Evolutionary conservation across 2,888 invertebrate species (phyloP), one percentile per base, ranked within the genome.

Genomic region (Trisateles emortualis): DNA sequence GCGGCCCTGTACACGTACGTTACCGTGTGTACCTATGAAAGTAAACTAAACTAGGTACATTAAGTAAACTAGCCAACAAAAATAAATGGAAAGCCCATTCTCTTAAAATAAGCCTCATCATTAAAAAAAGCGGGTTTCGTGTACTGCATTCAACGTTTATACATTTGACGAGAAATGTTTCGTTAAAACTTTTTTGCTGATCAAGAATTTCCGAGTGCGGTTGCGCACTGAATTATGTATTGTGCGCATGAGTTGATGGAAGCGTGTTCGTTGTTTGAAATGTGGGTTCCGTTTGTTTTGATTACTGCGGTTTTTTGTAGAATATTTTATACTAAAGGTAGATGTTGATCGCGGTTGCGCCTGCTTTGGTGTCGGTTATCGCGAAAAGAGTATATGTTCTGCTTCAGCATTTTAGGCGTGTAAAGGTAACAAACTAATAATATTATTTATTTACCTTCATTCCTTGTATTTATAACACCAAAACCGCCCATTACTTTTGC

Each of bases 201-300:
- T 70, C 58, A 55, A 61, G 68, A 74, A 73, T 72, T 72, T 63
- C 70, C 56, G 58, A 64, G 47, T 46, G 51, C 52, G 55, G 32
- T 38, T 55, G 62, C 66, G 68, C 61, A 63, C 60, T 74, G 73
- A 74, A 74, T 74, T 60, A 74, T 72, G 63, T 57, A 73, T 70
- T 51, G 63, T 64, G 65, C 55, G 52, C 59, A 61, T 39, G 54
- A 68, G 59, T 60, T 61, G 58, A 65, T 52, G 52, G 38, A 56
- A 54, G 64, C 53, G 55, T 52, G 52, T 54, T 44, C 48, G 54
- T 44, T 53, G 46, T 62, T 52, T 73, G 53, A 55, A 59, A 55
- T 52, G 54, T 59, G 58, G 65, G 68, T 63, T 64, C 61, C 61
- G 58, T 68, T 53, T 16, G 30, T 56, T 52, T 52, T 53, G 16